phyloP scores from a whole-genome alignment of 2,113 vertebrate genomes.

The Nibea coibor region DNA sequence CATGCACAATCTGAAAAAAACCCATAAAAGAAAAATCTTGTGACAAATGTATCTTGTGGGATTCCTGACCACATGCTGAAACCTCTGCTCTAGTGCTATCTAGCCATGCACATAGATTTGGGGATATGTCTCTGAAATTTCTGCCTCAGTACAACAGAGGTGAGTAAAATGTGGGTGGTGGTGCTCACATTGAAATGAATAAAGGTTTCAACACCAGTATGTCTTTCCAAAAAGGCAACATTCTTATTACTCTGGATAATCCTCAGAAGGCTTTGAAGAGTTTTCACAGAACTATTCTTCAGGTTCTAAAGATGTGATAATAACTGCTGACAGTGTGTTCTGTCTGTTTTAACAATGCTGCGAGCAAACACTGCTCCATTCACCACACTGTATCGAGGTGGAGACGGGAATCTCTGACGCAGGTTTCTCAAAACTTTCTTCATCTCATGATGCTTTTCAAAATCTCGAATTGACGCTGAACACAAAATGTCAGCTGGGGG shows the following conservation, averaged over 20 bases:
- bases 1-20: neutral
- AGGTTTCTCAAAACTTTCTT: neutral
- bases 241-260: neutral
- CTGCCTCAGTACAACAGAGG: neutral
- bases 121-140: neutral
- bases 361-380: neutral
- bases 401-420: neutral
- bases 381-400: neutral
- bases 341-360: neutral
- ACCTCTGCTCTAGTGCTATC: neutral
- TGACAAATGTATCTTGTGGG: neutral
- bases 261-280: neutral
- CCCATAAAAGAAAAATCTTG: neutral
- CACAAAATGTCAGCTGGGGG: neutral
- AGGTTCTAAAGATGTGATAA: neutral
- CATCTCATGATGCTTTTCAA: neutral
- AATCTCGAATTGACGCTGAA: neutral
- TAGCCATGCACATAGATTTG: too few relatives aligned
- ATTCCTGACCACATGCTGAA: neutral
- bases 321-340: neutral
- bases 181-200: neutral
- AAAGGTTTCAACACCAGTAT: neutral
- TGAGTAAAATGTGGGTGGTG: neutral
- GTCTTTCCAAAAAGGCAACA: neutral
- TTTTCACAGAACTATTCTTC: constrained; percentile 1